A percentile compares a stretch with the other conserved stretches of the same genome.
phyloP scores from a whole-genome alignment of 35 echinoderm and acorn worm genomes.

The Heliocidaris tuberculata region DNA sequence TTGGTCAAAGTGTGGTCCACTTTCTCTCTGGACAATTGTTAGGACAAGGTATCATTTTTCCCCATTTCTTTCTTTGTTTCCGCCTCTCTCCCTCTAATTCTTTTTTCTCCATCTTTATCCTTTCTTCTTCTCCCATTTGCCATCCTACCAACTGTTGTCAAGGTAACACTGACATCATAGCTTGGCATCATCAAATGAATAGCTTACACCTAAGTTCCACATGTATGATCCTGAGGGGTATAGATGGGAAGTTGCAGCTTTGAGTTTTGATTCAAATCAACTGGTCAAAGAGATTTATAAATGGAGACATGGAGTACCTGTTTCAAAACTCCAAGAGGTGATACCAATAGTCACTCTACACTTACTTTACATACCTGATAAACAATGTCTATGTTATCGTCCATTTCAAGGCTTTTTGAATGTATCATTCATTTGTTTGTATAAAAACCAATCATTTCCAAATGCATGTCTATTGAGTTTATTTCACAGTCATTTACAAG shows the following conservation, averaged over 20 bases:
- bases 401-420: no score
- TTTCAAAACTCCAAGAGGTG: background rate
- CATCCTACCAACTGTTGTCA: background rate
- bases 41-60: background rate
- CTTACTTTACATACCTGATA: no score
- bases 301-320: no score
- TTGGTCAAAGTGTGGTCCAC: background rate
- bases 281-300: no score
- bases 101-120: background rate
- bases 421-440: no score
- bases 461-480: no score
- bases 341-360: no score
- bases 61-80: background rate
- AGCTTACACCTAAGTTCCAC: background rate
- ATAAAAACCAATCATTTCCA: no score
- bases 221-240: background rate
- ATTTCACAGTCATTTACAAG: no score
- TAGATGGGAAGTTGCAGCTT: background rate
- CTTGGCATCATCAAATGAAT: background rate
- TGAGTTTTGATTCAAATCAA: background rate
- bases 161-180: background rate
- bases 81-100: background rate
- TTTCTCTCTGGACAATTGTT: background rate
- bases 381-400: no score
- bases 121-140: background rate